A percentile compares a stretch with the other conserved stretches of the same genome.
These are phyloP conservation scores for Lontra canadensis DNA, from an alignment of 2,113 vertebrate genomes.

Conservation along the genomic window DNA sequence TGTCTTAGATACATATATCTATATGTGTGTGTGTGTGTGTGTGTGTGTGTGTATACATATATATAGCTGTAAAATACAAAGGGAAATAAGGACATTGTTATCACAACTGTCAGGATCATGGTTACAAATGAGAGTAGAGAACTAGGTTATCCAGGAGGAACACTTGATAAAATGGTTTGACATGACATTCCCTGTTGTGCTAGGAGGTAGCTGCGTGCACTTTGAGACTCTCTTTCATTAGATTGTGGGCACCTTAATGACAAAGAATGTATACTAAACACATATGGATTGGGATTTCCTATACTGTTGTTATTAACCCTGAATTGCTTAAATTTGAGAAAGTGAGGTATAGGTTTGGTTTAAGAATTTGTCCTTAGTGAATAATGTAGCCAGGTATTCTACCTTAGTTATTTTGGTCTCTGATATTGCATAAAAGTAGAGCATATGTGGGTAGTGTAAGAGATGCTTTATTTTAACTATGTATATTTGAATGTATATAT, in stretches of 20 bases:
- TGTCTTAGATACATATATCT: too few species aligned
- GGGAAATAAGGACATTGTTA: background rate
- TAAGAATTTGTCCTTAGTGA: background rate
- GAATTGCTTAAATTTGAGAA: background rate
- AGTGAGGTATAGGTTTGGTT: background rate
- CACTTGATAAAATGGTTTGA: background rate
- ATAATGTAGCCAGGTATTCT: background rate
- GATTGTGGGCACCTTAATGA: rapidly evolving
- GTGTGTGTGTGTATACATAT: too few species aligned
- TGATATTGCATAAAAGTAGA: background rate
- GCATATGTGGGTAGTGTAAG: background rate
- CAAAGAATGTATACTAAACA: background rate
- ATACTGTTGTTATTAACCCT: background rate
- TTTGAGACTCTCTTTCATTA: background rate
- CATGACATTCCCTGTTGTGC: background rate
- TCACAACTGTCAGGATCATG: background rate
- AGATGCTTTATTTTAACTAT: background rate
- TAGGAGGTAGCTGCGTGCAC: background rate
- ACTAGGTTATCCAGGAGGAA: background rate
- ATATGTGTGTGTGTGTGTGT: too few species aligned
- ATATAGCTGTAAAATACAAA: background rate
- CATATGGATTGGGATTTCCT: background rate
- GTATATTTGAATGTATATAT: background rate
- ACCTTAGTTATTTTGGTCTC: background rate
- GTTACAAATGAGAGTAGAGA: background rate